A percentile compares a stretch with the other conserved stretches of the same genome.
Conservation (phyloP, 64 coral and sea anemone species). For the Montipora foliosa region DNA sequence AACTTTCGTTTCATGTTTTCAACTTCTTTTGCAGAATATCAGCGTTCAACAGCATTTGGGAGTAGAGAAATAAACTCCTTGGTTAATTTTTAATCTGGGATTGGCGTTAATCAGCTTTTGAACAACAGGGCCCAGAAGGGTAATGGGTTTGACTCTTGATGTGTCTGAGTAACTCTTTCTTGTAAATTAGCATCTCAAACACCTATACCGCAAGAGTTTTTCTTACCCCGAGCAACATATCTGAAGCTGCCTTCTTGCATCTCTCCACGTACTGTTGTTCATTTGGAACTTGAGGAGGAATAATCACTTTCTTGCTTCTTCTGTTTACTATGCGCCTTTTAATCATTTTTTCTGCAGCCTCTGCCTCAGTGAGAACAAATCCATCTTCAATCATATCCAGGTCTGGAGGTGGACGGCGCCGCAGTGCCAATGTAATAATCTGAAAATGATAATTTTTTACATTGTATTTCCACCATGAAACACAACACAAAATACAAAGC, state of each 20-base stretch:
- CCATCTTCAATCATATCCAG: slow-evolving; percentile 93
- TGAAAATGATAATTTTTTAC: slow-evolving; percentile 23
- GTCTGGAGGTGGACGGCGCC: slow-evolving; percentile 89
- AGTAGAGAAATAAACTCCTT: no score
- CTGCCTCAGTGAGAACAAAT: slow-evolving; percentile 87
- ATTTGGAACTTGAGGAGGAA: slow-evolving; percentile 57
- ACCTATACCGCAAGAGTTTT: neutral
- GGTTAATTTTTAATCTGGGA: no score
- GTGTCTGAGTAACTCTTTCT: no score
- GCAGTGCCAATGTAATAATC: slow-evolving; percentile 81
- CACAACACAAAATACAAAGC: no score
- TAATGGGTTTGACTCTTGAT: no score
- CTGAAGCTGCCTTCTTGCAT: slow-evolving; percentile 72
- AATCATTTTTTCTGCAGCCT: slow-evolving; percentile 84
- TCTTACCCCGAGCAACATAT: slow-evolving; percentile 91
- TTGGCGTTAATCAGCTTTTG: no score
- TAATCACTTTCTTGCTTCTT: slow-evolving; percentile 85
- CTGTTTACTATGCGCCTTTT: slow-evolving; percentile 89
- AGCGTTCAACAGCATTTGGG: no score
- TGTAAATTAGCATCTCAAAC: no score
- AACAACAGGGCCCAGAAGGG: no score
- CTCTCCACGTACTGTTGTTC: slow-evolving; percentile 87
- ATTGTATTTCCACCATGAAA: neutral
- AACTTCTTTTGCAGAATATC: no score
- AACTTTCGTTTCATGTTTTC: no score